A percentile compares a stretch with the other conserved stretches of the same genome.
These are phyloP conservation scores for Scotopteryx bipunctaria DNA, from an alignment of 2,888 invertebrate species.

Conservation along the genomic window DNA sequence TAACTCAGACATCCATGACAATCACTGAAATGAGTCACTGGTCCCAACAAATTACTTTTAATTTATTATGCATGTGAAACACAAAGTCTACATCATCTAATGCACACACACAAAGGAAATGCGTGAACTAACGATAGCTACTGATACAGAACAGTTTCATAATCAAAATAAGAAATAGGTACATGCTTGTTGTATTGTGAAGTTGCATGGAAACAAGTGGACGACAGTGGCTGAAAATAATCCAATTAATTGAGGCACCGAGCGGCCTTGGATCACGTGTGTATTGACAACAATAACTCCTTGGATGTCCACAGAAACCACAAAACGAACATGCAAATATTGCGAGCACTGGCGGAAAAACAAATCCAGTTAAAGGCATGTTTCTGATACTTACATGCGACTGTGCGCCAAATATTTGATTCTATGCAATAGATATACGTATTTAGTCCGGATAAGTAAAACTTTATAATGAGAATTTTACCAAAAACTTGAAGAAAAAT, in stretches of 20 bases:
- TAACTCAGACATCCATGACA: too few species aligned
- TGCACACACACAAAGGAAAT: conserved; percentile 45
- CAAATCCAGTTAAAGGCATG: conserved; percentile 5
- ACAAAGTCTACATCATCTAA: conserved; percentile 11
- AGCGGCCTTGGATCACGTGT: conserved; percentile 67
- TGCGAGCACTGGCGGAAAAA: conserved; percentile 26
- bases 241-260: conserved; percentile 43
- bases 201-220: conserved; percentile 4
- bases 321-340: conserved; percentile 38
- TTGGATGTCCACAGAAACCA: conserved; percentile 48
- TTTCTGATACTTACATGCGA: conserved; percentile 28
- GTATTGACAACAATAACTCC: conserved; percentile 58
- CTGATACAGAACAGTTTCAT: conserved; percentile 52
- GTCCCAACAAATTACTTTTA: conserved; percentile 21
- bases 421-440: neutral
- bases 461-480: conserved; percentile 17
- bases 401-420: neutral
- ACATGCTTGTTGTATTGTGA: neutral
- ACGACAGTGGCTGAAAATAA: conserved; percentile 35
- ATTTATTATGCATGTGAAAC: conserved; percentile 20
- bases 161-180: conserved; percentile 47
- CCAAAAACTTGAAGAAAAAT: conserved; percentile 33
- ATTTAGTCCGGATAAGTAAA: conserved; percentile 4
- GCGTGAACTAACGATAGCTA: conserved; percentile 37
- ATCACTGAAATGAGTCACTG: neutral